Conservation (phyloP, 2,888 invertebrate genomes). For the Sinotaia quadrata region DNA sequence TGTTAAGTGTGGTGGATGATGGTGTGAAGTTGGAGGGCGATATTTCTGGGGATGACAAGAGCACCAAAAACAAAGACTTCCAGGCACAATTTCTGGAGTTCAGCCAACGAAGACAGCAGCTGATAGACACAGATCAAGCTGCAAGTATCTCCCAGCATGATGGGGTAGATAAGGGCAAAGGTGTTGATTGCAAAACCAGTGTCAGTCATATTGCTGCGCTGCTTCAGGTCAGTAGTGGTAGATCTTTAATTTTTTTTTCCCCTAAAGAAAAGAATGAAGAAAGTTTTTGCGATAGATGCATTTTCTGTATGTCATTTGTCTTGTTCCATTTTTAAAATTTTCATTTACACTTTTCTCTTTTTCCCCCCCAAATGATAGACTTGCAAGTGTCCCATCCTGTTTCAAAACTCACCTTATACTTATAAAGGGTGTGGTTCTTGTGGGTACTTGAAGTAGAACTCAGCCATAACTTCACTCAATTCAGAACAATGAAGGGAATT, state of each 20-base stretch:
- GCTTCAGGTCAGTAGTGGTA: slow-evolving; percentile 43
- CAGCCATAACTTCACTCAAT: too few relatives aligned
- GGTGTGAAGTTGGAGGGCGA: slow-evolving; percentile 9
- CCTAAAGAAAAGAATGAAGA: too few relatives aligned
- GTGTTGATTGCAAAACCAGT: slow-evolving; percentile 33
- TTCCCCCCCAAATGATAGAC: too few relatives aligned
- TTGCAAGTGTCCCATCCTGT: too few relatives aligned
- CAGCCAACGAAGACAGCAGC: slow-evolving; percentile 59
- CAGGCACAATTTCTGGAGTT: slow-evolving; percentile 71
- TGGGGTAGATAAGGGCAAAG: slow-evolving; percentile 35
- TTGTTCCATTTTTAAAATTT: too few relatives aligned
- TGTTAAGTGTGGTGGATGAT: slow-evolving; percentile 18
- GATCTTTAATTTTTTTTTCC: neutral
- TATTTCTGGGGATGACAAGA: neutral
- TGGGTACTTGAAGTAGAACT: too few relatives aligned
- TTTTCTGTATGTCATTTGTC: too few relatives aligned
- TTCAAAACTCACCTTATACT: too few relatives aligned
- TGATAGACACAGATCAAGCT: slow-evolving; percentile 12
- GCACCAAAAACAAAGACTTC: slow-evolving; percentile 51
- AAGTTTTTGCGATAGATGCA: too few relatives aligned
- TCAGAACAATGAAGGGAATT: too few relatives aligned
- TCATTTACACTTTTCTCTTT: too few relatives aligned
- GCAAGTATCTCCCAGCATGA: slow-evolving; percentile 30
- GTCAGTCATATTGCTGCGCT: slow-evolving; percentile 59
- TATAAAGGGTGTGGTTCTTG: too few relatives aligned